These are phyloP conservation scores for Metallyticus violacea DNA, from an alignment of 2,888 invertebrate species.

Conservation along the genomic window DNA sequence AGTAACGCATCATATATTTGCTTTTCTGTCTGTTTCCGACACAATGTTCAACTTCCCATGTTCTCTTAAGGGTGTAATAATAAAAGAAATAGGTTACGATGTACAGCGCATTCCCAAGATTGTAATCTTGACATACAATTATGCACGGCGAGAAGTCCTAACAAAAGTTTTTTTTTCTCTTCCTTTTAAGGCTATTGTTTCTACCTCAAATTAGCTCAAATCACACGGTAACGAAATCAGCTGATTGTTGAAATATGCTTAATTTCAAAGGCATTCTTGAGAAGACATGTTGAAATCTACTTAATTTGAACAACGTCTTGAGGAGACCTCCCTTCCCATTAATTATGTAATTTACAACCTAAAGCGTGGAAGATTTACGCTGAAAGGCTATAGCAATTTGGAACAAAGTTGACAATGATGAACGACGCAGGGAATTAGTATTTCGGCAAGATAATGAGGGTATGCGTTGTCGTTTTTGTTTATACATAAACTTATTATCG, in stretches of 20 bases:
- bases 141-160: not conserved
- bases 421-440: not conserved
- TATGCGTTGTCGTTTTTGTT: not conserved
- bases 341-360: not conserved
- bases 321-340: not conserved
- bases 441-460: not conserved
- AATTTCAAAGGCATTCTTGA: not conserved
- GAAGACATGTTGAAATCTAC: not conserved
- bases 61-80: not conserved
- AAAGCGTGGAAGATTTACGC: not conserved
- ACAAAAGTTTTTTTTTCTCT: not conserved
- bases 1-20: not conserved
- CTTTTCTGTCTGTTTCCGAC: not conserved
- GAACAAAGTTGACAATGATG: not conserved
- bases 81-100: not conserved
- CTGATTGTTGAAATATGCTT: not conserved
- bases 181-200: not conserved
- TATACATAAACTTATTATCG: not conserved
- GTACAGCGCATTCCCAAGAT: not conserved
- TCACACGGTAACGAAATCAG: not conserved
- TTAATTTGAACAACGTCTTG: not conserved
- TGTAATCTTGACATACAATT: not conserved
- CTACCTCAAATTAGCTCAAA: not conserved
- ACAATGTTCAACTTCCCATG: not conserved
- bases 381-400: not conserved